These are phyloP conservation scores for Propithecus deckenii DNA, from an alignment of 2,797 vertebrate genomes.

Conservation along the genomic window DNA sequence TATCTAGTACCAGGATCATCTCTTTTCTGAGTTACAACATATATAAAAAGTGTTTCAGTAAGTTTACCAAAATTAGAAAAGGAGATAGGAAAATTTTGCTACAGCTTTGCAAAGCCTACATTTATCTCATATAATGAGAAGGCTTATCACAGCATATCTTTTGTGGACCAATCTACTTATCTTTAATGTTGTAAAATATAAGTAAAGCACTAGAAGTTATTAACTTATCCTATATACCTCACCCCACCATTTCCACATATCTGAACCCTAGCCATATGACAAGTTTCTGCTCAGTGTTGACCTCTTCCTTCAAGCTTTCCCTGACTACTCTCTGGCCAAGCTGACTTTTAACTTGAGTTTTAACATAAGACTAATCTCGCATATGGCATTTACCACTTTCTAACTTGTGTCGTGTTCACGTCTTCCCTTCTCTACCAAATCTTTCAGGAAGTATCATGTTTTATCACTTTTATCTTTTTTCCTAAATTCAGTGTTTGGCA, in stretches of 20 bases:
- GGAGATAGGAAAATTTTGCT: not conserved
- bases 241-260: not conserved
- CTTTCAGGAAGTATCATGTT: not conserved
- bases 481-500: not conserved
- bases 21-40: constrained; percentile 30
- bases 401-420: not conserved
- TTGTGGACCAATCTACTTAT: not conserved
- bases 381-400: not conserved
- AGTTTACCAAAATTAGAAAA: not conserved
- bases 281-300: not conserved
- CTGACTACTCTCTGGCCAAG: not conserved
- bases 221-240: not conserved
- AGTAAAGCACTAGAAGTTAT: not conserved
- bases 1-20: not conserved
- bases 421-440: not conserved
- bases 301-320: not conserved
- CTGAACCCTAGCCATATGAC: not conserved
- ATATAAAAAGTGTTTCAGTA: not conserved
- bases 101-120: not conserved
- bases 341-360: not conserved
- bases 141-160: not conserved
- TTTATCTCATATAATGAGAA: not conserved
- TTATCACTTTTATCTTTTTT: not conserved
- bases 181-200: not conserved
- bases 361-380: not conserved